Base-by-base conservation (phyloP, 2,888 invertebrate genomes). In the Operophtera brumata region DNA sequence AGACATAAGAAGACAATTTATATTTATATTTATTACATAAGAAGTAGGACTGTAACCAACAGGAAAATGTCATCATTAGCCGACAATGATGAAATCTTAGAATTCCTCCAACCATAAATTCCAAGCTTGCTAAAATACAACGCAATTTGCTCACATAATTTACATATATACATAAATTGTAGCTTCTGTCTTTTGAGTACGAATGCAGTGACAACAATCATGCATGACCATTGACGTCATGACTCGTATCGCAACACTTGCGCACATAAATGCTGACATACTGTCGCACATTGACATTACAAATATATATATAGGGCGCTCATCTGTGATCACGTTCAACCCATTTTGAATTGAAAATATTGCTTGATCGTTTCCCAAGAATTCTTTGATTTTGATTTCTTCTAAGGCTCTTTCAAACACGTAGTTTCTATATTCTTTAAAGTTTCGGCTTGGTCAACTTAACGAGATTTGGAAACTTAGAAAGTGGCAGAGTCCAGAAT, bases 211-310 rank as follows among this genome's bases (percentile, higher is more conserved):
- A 45, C 36, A 51, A 57, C 56, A 54, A 60, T 58, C 50, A 47
- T 46, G 26, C 26, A 26, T 30, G 41, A 14, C 39, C 6, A 52
- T 61, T 65, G 61, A 66, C 64, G 66, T 65, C 66, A 67, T 48
- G 32, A 58, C 50, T 51, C 35, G 57, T 50, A 59, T 51, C 35
- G 57, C 48, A 59, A 61, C 68, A 66, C 50, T 65, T 66, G 66
- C 51, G 62, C 55, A 56, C 46, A 54, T 41, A 53, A 45, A 50
- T 42, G 49, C 54, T 58, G 61, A 59, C 58, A 56, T 50, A 36
- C 41, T 41, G 42, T 39, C 39, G 30, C 37, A 43, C 26, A 41
- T 10, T 34, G 14, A 28, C 11, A 35, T 25, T 35, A 36, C 47
- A 28, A 50, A 35, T 20, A 32, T 36, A 51, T 43, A 53, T 36